Percentiles rank a stretch among this genome's conserved stretches.
Evolutionary conservation across 2,888 invertebrate species (phyloP).

Genomic region (Ferdinandea cuprea): DNA sequence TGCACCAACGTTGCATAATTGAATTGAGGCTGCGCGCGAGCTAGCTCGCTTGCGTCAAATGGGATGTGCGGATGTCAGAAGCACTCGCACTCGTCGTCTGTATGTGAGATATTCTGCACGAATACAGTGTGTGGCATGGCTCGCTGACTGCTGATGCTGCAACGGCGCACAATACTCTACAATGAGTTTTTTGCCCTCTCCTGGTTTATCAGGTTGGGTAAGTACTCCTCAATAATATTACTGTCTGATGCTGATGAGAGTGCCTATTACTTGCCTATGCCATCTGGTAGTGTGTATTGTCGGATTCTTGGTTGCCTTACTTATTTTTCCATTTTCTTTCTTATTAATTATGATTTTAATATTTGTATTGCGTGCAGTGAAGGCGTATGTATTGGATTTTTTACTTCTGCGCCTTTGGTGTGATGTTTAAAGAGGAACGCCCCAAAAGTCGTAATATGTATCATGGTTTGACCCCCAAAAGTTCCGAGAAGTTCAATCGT

Average conservation of each 20-base stretch:
- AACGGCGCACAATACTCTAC: neutral
- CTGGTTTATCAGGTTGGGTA: conserved; percentile 40
- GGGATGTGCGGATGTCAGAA: conserved; percentile 31
- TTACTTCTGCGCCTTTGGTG: too few species aligned
- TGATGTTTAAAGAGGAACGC: too few species aligned
- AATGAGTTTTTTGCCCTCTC: conserved; percentile 41
- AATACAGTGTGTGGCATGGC: neutral
- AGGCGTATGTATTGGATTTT: too few species aligned
- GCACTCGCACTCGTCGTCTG: neutral
- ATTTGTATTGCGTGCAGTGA: too few species aligned
- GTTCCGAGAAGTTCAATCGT: too few species aligned
- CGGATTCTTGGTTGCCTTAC: neutral
- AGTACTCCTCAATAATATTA: conserved; percentile 32
- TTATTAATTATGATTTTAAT: neutral
- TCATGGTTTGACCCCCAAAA: too few species aligned
- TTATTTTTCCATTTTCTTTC: neutral
- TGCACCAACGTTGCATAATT: conserved; percentile 17
- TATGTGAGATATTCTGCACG: conserved; percentile 22
- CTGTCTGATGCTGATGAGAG: conserved; percentile 30
- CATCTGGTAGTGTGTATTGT: conserved; percentile 7
- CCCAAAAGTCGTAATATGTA: too few species aligned
- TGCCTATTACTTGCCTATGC: conserved; percentile 25
- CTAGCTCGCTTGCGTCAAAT: conserved; percentile 6
- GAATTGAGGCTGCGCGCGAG: conserved; percentile 10
- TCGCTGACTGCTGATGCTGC: neutral